A percentile compares a stretch with the other conserved stretches of the same genome.
Conservation (phyloP, 2,888 invertebrate genomes). For the Pyrrhosoma nymphula region DNA sequence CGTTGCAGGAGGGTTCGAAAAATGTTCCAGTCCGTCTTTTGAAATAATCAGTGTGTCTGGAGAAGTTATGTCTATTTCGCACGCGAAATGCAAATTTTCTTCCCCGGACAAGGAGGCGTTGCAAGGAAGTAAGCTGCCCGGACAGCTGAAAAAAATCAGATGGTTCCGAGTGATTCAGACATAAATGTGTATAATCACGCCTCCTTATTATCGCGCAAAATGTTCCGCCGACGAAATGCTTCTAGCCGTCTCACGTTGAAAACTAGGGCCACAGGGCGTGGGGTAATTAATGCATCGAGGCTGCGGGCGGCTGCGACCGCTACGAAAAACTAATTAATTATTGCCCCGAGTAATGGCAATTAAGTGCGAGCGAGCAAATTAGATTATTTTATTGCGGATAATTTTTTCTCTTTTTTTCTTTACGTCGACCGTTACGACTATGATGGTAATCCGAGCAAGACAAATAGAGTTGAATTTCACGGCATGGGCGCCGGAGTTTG, state of each 20-base stretch:
- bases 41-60: not conserved
- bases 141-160: not conserved
- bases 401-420: not conserved
- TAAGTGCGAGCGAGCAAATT: slow-evolving; percentile 15
- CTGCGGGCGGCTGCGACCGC: not conserved
- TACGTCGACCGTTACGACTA: not conserved
- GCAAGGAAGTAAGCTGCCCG: not conserved
- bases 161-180: not conserved
- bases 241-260: not conserved
- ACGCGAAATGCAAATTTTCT: slow-evolving; percentile 15
- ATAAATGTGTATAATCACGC: not conserved
- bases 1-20: not conserved
- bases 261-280: not conserved
- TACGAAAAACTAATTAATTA: slow-evolving; percentile 2
- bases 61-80: not conserved
- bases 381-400: not conserved
- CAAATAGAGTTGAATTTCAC: slow-evolving; percentile 33
- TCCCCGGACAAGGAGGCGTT: not conserved
- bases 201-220: not conserved
- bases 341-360: not conserved
- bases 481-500: not conserved
- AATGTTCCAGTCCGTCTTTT: not conserved
- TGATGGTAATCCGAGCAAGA: slow-evolving; percentile 38
- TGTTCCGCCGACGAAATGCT: not conserved
- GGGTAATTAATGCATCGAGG: not conserved